A percentile compares a stretch with the other conserved stretches of the same genome.
These are phyloP conservation scores for Urosaurus nigricauda DNA, from an alignment of 2,797 vertebrate species.

Conservation along the genomic window DNA sequence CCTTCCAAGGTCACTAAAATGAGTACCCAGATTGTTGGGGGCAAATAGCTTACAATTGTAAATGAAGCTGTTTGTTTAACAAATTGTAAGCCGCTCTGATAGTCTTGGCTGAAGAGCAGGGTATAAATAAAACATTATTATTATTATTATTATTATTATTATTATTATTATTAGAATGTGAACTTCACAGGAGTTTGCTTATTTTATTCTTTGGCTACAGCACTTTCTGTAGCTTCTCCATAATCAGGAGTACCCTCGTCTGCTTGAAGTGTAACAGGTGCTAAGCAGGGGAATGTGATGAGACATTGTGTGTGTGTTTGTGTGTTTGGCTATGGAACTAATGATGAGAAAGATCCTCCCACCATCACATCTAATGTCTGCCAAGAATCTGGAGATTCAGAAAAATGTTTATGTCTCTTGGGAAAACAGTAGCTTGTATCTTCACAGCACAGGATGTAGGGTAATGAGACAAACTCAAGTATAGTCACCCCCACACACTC, in stretches of 20 bases:
- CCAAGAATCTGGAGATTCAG: background rate
- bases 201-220: background rate
- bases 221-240: background rate
- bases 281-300: background rate
- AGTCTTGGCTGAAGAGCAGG: no score
- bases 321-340: background rate
- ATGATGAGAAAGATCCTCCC: background rate
- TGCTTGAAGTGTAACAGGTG: conserved; percentile 19
- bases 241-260: background rate
- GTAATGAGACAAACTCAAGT: background rate
- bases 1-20: no score
- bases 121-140: no score
- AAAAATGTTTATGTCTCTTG: background rate
- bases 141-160: no score
- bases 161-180: conserved; percentile 12
- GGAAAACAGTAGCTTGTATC: background rate
- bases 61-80: no score
- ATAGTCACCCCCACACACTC: background rate
- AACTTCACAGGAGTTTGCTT: background rate
- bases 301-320: background rate
- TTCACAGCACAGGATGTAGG: background rate
- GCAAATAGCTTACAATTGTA: no score
- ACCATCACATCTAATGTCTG: background rate
- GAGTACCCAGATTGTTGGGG: no score
- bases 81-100: no score